These are phyloP conservation scores for Euphydryas editha DNA, from an alignment of 2,888 invertebrate species.

Conservation along the genomic window DNA sequence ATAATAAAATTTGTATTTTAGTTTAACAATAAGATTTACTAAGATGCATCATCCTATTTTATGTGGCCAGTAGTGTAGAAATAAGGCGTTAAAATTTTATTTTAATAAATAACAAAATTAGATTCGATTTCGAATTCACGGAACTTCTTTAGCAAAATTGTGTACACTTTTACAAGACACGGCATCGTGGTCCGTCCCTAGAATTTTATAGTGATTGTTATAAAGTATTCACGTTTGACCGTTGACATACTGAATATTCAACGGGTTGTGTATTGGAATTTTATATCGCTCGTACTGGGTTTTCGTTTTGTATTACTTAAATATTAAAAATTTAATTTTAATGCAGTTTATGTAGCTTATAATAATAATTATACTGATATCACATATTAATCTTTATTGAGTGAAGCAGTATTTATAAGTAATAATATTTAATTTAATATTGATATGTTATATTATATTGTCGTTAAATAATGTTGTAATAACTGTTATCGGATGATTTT, in stretches of 20 bases:
- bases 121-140: not conserved
- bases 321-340: not conserved
- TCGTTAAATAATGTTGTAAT: too few species aligned
- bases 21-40: not conserved
- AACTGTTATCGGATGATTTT: too few species aligned
- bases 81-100: not conserved
- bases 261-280: constrained; percentile 22
- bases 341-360: not conserved
- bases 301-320: constrained; percentile 12
- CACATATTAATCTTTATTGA: too few species aligned
- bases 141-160: not conserved
- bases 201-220: constrained; percentile 6
- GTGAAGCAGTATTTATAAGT: too few species aligned
- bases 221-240: constrained; percentile 31
- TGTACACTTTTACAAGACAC: constrained; percentile 10
- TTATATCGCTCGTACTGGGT: constrained; percentile 3
- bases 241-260: constrained; percentile 33
- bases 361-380: not conserved
- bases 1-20: too few species aligned
- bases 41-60: not conserved
- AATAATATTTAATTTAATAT: too few species aligned
- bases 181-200: not conserved
- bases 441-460: too few species aligned
- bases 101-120: not conserved
- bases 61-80: too few species aligned